phyloP scores from a whole-genome alignment of 2,888 invertebrate species.

The Stenchaetothrips biformis region DNA sequence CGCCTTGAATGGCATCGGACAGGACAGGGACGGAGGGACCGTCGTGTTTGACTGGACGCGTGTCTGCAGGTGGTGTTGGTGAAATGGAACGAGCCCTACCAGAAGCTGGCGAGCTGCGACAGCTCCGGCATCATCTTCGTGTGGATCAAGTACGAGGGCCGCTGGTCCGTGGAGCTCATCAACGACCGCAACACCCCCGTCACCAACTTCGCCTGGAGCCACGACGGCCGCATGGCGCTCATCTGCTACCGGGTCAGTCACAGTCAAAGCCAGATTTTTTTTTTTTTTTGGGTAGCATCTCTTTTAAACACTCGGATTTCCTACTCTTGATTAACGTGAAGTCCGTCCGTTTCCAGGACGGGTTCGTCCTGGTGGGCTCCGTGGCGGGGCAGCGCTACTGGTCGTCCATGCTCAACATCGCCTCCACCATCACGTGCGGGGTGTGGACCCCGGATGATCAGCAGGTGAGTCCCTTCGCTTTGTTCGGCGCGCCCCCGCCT shows the following conservation, averaged over 20 bases:
- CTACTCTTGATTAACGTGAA: too few relatives aligned
- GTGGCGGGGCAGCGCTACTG: slow-evolving; percentile 96
- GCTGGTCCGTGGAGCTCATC: slow-evolving; percentile 98
- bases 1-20: too few relatives aligned
- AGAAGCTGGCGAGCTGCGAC: slow-evolving; percentile 96
- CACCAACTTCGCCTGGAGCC: slow-evolving; percentile 97
- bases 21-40: too few relatives aligned
- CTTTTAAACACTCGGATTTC: too few relatives aligned
- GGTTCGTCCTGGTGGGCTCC: slow-evolving; percentile 95
- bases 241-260: slow-evolving; percentile 87
- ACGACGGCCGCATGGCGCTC: slow-evolving; percentile 96
- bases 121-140: slow-evolving; percentile 97
- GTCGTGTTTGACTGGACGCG: neutral
- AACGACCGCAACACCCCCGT: slow-evolving; percentile 96
- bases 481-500: too few relatives aligned
- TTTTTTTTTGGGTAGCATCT: neutral
- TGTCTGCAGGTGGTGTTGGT: slow-evolving; percentile 77
- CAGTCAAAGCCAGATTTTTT: too few relatives aligned
- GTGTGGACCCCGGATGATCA: slow-evolving; percentile 98
- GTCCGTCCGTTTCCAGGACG: slow-evolving; percentile 60
- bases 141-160: slow-evolving; percentile 98
- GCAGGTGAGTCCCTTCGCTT: slow-evolving; percentile 52
- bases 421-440: slow-evolving; percentile 90
- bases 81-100: slow-evolving; percentile 98
- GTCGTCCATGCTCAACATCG: slow-evolving; percentile 94